These are phyloP conservation scores for Brenthis hecate DNA, from an alignment of 2,888 invertebrate genomes.

Conservation along the genomic window DNA sequence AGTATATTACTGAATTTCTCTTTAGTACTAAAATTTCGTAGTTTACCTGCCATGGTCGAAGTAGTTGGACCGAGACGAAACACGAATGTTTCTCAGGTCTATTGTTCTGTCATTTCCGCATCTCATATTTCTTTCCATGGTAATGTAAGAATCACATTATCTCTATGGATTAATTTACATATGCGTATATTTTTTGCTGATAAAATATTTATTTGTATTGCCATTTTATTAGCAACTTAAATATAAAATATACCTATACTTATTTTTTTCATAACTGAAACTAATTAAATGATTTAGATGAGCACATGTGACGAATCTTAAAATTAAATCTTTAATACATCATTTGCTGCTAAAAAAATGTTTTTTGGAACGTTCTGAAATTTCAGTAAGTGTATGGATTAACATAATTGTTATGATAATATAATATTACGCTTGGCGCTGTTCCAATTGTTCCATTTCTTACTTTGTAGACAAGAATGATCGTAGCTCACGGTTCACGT, in stretches of 20 bases:
- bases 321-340: constrained; percentile 60
- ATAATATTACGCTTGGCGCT: constrained; percentile 56
- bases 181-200: background rate
- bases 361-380: constrained; percentile 50
- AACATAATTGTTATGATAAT: constrained; percentile 49
- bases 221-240: too few species aligned
- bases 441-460: constrained; percentile 75
- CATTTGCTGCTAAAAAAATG: constrained; percentile 55
- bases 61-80: constrained; percentile 60
- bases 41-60: constrained; percentile 54
- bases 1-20: background rate
- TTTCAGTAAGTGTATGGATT: constrained; percentile 57
- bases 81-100: constrained; percentile 55
- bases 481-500: constrained; percentile 76
- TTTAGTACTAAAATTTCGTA: constrained; percentile 1
- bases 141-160: constrained; percentile 47
- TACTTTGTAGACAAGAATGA: constrained; percentile 64
- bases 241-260: too few species aligned
- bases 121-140: constrained; percentile 63
- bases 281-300: constrained; percentile 61
- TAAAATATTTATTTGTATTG: too few species aligned
- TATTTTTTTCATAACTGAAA: constrained; percentile 62
- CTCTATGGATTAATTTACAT: constrained; percentile 13
- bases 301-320: constrained; percentile 68
- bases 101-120: constrained; percentile 62